Conservation (phyloP, 2,113 vertebrate genomes). For the Atrichornis clamosus region DNA sequence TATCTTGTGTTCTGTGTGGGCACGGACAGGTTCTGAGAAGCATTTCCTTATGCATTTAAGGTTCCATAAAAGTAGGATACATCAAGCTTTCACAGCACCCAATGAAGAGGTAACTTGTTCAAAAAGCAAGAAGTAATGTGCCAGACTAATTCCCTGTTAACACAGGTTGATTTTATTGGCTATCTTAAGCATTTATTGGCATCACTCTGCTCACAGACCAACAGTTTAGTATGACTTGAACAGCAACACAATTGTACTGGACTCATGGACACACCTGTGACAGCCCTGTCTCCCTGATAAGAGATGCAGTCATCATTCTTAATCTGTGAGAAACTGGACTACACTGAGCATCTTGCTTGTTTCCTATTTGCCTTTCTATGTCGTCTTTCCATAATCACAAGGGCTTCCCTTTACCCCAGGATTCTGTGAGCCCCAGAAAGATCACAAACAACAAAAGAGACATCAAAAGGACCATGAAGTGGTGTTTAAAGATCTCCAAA, state of each 20-base stretch:
- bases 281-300: neutral
- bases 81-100: neutral
- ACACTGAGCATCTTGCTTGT: neutral
- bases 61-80: neutral
- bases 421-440: neutral
- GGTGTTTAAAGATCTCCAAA: neutral
- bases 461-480: neutral
- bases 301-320: neutral
- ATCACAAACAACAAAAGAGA: neutral
- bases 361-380: neutral
- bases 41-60: neutral
- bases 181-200: neutral
- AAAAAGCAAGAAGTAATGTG: neutral
- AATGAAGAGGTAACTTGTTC: neutral
- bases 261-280: neutral
- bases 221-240: neutral
- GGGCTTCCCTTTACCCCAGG: fast-evolving
- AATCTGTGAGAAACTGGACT: neutral
- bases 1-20: neutral
- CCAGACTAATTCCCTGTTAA: neutral
- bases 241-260: neutral
- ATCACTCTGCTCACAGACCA: neutral
- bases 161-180: neutral
- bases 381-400: neutral
- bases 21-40: neutral